Evolutionary conservation across 1,140 invertebrate species (phyloP), one percentile per base, ranked within the genome.

Genomic region (Drosophila teissieri): DNA sequence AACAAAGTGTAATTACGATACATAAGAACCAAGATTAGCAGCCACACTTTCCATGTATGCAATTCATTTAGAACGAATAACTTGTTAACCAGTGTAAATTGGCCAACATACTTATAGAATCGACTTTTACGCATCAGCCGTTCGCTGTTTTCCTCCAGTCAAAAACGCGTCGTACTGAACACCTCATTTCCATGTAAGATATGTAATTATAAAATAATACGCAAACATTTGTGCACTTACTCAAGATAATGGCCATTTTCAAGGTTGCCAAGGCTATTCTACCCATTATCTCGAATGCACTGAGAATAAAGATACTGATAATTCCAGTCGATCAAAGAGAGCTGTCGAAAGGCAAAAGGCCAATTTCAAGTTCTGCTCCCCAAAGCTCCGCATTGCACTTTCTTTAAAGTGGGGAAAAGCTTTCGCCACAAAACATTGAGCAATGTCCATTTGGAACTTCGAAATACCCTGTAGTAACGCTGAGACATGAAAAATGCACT

Each of bases 71-170:
- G 4, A 19, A 19, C 19, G 7, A 2, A 2, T 2, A n/a, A 1
- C 15, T 36, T 52, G 49, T 36, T 36, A 1, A 14, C 49, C 31
- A 52, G 31, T 52, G 49, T 42, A 27, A 56, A 56, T 49, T 49
- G 63, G 36, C 58, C 40, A 63, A 15, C 40, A 54, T 19, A 62
- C 36, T 24, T 54, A 63, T 63, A 55, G 60, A 57, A 52, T 11
- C 48, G 42, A 60, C 49, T 65, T 73, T 70, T 77, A 69, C 78
- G 68, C 73, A 80, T 80, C 64, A 48, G 57, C 64, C 72, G 40
- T 63, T 62, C 57, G 51, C 53, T 4, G 54, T 27, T 44, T 34
- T 22, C 31, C 75, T 61, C 34, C 60, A 65, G 37, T 44, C 40
- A 40, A 44, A 51, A 61, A 56, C 37, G 55, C 60, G 31, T 37